Conservation (phyloP, 2,113 vertebrate species). For the Menidia beryllina region DNA sequence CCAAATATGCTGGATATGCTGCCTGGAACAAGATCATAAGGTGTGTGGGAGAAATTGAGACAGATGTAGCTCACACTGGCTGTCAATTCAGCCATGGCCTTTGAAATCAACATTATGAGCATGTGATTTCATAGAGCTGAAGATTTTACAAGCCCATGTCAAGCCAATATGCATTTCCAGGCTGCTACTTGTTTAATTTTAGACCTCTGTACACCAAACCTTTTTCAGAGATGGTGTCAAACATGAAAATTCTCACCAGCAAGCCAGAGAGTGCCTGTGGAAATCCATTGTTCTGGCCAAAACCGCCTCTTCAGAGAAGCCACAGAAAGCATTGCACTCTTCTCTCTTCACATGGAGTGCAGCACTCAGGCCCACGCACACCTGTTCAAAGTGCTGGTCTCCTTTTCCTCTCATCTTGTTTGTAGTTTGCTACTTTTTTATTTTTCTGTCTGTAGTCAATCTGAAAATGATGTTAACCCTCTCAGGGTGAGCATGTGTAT, state of each 20-base stretch:
- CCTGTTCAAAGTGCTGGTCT: slow-evolving; percentile 38
- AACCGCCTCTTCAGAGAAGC: slow-evolving; percentile 34
- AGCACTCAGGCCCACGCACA: slow-evolving; percentile 48
- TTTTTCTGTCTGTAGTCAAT: too few species aligned
- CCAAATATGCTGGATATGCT: not conserved
- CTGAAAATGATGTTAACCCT: too few species aligned
- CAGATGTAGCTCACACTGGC: not conserved
- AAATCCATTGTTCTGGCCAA: slow-evolving; percentile 11
- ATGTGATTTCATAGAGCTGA: too few species aligned
- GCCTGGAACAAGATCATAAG: not conserved
- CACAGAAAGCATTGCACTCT: slow-evolving; percentile 13
- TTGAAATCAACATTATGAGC: too few species aligned
- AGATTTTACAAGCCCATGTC: too few species aligned
- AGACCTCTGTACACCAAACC: not conserved
- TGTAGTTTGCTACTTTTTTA: slow-evolving; percentile 27
- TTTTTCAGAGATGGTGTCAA: slow-evolving; percentile 33
- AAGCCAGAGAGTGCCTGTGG: slow-evolving; percentile 41
- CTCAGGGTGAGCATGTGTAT: too few species aligned
- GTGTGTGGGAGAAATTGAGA: not conserved
- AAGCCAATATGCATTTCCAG: not conserved
- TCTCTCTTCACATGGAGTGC: slow-evolving; percentile 1
- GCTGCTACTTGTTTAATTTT: not conserved
- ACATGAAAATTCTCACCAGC: slow-evolving; percentile 27
- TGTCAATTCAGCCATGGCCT: not conserved
- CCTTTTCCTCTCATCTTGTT: slow-evolving; percentile 19